These are phyloP conservation scores for Ypsolopha scabrella DNA, from an alignment of 2,888 invertebrate genomes.

Conservation along the genomic window DNA sequence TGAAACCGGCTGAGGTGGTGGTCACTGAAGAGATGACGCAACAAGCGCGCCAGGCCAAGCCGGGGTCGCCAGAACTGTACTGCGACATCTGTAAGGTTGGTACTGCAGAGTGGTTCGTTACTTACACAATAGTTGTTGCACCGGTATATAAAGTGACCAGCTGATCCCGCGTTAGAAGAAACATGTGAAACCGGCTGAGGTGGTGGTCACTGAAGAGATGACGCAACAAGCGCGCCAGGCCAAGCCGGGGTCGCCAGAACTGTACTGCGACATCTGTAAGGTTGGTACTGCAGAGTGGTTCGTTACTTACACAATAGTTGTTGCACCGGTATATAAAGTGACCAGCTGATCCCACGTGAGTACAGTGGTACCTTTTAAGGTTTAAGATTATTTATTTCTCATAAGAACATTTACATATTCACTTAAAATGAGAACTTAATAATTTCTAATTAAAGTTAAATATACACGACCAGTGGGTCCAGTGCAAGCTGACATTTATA, in stretches of 20 bases:
- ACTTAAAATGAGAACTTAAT: too few relatives aligned
- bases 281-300: constrained; percentile 18
- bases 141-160: constrained; percentile 13
- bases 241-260: constrained; percentile 23
- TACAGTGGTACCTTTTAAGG: too few relatives aligned
- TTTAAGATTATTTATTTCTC: too few relatives aligned
- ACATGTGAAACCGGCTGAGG: not conserved
- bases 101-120: not conserved
- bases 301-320: too few relatives aligned
- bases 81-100: constrained; percentile 51
- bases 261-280: constrained; percentile 50
- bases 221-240: not conserved
- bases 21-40: constrained; percentile 11
- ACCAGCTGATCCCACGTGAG: constrained; percentile 26
- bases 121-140: too few relatives aligned
- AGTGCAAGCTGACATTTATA: too few relatives aligned
- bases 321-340: not conserved
- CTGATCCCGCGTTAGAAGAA: constrained; percentile 21
- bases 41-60: constrained; percentile 10
- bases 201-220: constrained; percentile 15
- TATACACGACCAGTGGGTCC: too few relatives aligned
- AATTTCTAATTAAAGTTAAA: too few relatives aligned
- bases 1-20: constrained; percentile 9
- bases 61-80: constrained; percentile 28
- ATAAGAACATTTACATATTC: too few relatives aligned